phyloP scores from a whole-genome alignment of 1,140 invertebrate species.

The Cotesia typhae region DNA sequence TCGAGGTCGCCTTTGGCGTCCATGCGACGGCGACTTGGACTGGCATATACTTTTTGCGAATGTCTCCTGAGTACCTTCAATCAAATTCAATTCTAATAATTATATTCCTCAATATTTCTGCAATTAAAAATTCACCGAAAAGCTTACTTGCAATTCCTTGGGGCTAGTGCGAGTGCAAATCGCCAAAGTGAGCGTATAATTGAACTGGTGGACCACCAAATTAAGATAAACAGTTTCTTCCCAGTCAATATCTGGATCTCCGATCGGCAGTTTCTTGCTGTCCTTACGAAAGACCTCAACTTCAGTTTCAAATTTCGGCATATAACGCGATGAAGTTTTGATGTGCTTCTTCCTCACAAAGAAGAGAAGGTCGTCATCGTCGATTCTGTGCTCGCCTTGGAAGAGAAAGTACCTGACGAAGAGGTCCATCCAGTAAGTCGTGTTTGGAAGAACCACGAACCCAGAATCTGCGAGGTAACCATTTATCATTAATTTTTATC shows the following conservation, averaged over 20 bases:
- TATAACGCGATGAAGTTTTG: constrained; percentile 82
- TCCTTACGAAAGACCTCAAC: constrained; percentile 96
- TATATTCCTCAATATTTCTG: no score
- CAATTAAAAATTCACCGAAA: no score
- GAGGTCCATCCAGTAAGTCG: constrained; percentile 95
- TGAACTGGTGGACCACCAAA: constrained; percentile 97
- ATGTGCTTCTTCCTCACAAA: constrained; percentile 93
- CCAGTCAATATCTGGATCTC: constrained; percentile 97
- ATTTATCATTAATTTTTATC: background rate
- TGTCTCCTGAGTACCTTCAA: constrained; percentile 82
- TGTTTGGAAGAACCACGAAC: constrained; percentile 89
- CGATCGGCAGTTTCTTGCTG: constrained; percentile 93
- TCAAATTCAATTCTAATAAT: background rate
- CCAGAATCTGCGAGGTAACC: constrained; percentile 77
- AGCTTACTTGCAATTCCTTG: constrained; percentile 88
- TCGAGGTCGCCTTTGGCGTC: constrained; percentile 97
- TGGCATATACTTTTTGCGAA: constrained; percentile 96
- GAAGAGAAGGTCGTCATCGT: constrained; percentile 94
- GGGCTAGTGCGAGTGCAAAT: constrained; percentile 97
- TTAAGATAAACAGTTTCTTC: constrained; percentile 99
- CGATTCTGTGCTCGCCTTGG: constrained; percentile 83
- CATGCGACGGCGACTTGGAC: constrained; percentile 94
- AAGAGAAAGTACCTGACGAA: constrained; percentile 95
- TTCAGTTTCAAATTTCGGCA: constrained; percentile 92
- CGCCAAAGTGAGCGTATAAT: constrained; percentile 95